Evolutionary conservation across 2,888 invertebrate species (phyloP), one percentile per base, ranked within the genome.

Genomic region (Blomia tropicalis): DNA sequence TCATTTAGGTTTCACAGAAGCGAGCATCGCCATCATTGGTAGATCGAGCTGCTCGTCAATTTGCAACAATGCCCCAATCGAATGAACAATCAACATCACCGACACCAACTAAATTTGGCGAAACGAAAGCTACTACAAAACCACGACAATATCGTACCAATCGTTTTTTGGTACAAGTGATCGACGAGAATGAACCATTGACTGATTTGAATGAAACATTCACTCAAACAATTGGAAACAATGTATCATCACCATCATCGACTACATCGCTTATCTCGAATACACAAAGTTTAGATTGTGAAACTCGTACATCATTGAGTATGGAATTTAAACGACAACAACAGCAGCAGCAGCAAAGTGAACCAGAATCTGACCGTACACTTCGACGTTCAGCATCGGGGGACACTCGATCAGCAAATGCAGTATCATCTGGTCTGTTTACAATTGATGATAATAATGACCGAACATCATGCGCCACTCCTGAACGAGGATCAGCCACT

Each of bases 11-110:
- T 7, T 85, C 87, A 43, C 84, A 86, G 71, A 82, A 86, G 70
- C 88, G 87, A 72, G 84, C 88, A 0, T 85, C 89, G 1, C 85
- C 87, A 67, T 81, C 85, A 0, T 83, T 92, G 69, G 88, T 92
- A 68, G 93, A 93, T 71, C 90, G 91, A 72, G 87, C 91, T 1
- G 76, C 92, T 63, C 80, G 82, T 11, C 7, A 47, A 17, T 36
- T 36, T 17, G 17, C 7, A 11, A 36, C 36, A 36, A 17, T 7
- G 36, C 7, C 7, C 7, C 36, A 36, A 36, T 7, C 17, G 7
- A 7, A 7, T 11, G 36, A 11, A 11, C 7, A 36, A 36, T 11
- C 7, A 11, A 17, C 7, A 11, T 11, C 7, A 11, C 36, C 36
- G 17, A 36, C 17, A 11, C 36, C 36, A 17, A 36, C 7, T 36